Evolutionary conservation across 2,888 invertebrate species (phyloP), one percentile per base, ranked within the genome.

Genomic region (Cepaea hortensis): DNA sequence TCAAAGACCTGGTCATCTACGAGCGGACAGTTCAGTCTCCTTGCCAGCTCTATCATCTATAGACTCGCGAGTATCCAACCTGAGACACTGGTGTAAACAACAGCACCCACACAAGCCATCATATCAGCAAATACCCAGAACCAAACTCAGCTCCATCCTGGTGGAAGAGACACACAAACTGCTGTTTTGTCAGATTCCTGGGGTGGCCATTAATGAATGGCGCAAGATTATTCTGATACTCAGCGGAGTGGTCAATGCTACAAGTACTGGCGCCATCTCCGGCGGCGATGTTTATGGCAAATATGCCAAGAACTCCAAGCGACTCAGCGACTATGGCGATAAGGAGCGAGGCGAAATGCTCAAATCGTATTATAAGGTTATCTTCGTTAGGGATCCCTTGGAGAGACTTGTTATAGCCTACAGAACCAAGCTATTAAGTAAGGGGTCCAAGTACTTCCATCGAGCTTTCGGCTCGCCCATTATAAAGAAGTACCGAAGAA

Each of bases 151-250:
- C 48, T 86, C 81, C 65, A 87, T 90, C 5, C 79, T 90, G 9
- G 96, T 98, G 65, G 97, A 98, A 93, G 96, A 97, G 91, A 96
- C 96, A 87, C 97, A 97, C 92, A 96, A 97, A 93, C 95, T 98
- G 48, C 95, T 98, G 11, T 98, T 98, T 93, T 98, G 98, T 93
- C 98, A 98, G 94, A 97, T 98, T 89, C 98, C 98, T 85, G 98
- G 98, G 96, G 93, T 92, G 84, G 98, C 98, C 85, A 98, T 98
- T 93, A 98, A 98, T 15, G 98, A 98, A 94, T 98, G 98, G 98
- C 98, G 98, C 94, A 95, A 98, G 80, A 96, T 98, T 62, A 95
- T 98, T 84, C 97, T 98, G 97, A 96, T 97, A 90, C 95, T 97
- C 87, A 96, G 96, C 15, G 96, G 96, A 2, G 85, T 85, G 62